Percentiles rank a stretch among this genome's conserved stretches.
Evolutionary conservation across 2,797 vertebrate species (phyloP).

Genomic region (Neosilurus mollespiculum): DNA sequence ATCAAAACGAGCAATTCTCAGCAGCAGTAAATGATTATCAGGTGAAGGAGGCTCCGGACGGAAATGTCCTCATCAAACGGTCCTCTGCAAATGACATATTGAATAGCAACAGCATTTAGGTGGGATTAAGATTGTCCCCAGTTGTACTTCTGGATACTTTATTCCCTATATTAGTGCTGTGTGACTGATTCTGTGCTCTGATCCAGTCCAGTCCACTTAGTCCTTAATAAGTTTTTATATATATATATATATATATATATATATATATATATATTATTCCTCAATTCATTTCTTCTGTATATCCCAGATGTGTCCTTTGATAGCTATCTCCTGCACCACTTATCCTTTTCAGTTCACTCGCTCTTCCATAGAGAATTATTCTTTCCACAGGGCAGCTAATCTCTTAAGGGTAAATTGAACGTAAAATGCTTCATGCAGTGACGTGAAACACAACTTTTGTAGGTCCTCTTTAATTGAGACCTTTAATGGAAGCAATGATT

Average conservation of each 20-base stretch:
- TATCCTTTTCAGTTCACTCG: constrained; percentile 18
- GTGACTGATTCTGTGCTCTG: not conserved
- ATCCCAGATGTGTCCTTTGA: constrained; percentile 10
- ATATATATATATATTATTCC: not conserved
- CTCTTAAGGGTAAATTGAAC: constrained; percentile 20
- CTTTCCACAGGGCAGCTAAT: constrained; percentile 16
- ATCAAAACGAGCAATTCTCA: not conserved
- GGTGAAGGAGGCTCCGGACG: not conserved
- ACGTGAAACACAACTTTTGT: constrained; percentile 5
- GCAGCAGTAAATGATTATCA: not conserved
- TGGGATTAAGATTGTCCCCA: not conserved
- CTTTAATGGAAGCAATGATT: constrained; percentile 12
- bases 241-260: not conserved
- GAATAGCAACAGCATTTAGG: not conserved
- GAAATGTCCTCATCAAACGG: not conserved
- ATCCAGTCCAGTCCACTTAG: not conserved
- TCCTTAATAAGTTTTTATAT: not conserved
- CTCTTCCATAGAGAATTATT: not conserved
- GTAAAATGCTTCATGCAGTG: constrained; percentile 17
- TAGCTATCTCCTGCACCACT: constrained; percentile 13
- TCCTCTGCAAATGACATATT: not conserved
- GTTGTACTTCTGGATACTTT: not conserved
- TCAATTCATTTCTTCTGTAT: not conserved
- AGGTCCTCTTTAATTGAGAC: not conserved
- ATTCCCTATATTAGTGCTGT: not conserved